Evolutionary conservation across 2,888 invertebrate species (phyloP).

Genomic region (Dicyrtoma fusca): DNA sequence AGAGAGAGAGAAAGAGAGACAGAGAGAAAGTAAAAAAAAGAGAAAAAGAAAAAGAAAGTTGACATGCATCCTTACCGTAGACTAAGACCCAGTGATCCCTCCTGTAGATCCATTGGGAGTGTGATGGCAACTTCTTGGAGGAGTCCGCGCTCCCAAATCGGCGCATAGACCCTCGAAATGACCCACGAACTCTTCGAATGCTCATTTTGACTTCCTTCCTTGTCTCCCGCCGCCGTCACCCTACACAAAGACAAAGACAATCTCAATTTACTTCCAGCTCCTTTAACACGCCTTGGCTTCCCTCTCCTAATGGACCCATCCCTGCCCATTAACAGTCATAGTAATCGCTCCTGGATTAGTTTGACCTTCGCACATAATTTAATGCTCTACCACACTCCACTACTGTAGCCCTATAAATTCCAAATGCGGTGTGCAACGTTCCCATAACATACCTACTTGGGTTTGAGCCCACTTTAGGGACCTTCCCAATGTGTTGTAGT

Average conservation of each 20-base stretch:
- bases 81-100: conserved; percentile 41
- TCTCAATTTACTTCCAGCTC: background rate
- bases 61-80: conserved; percentile 39
- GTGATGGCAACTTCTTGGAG: conserved; percentile 22
- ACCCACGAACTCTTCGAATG: conserved; percentile 40
- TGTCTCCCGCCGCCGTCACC: background rate
- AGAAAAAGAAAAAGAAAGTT: conserved; percentile 12
- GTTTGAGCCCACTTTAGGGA: too few relatives aligned
- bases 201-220: conserved; percentile 35
- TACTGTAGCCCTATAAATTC: too few relatives aligned
- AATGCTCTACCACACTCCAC: too few relatives aligned
- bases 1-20: conserved; percentile 4
- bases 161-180: conserved; percentile 43
- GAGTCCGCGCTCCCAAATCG: conserved; percentile 41
- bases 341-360: too few relatives aligned
- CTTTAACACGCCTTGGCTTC: background rate
- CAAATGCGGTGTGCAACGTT: too few relatives aligned
- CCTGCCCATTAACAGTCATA: too few relatives aligned
- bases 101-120: conserved; percentile 32
- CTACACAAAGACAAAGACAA: background rate
- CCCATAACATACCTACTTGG: too few relatives aligned
- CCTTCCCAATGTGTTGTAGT: too few relatives aligned
- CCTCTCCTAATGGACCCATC: background rate
- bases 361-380: too few relatives aligned
- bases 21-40: conserved; percentile 2